These are phyloP conservation scores for Leptopilina clavipes DNA, from an alignment of 1,140 invertebrate genomes.

Conservation along the genomic window DNA sequence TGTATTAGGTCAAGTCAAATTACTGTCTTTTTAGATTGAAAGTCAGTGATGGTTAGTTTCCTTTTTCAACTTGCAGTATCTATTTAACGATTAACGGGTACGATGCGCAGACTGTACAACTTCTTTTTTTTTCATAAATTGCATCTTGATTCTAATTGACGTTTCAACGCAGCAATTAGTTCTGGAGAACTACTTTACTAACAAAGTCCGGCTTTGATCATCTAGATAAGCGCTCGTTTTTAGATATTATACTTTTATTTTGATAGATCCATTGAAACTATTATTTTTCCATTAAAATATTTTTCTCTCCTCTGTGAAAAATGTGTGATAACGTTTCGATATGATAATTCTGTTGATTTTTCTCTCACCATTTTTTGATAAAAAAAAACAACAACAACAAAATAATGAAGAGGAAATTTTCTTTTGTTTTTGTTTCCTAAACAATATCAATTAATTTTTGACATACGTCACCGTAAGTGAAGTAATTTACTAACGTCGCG, in stretches of 20 bases:
- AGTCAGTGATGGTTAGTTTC: constrained; percentile 4
- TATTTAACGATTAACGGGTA: constrained; percentile 31
- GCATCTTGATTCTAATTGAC: constrained; percentile 20
- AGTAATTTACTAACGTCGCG: constrained; percentile 32
- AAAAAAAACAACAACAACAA: no score
- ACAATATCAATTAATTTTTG: constrained; percentile 16
- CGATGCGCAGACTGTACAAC: background rate
- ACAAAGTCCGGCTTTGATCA: background rate
- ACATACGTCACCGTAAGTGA: constrained; percentile 1
- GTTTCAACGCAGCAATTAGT: constrained; percentile 31
- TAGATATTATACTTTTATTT: background rate
- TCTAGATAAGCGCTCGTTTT: background rate
- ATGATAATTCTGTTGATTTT: no score
- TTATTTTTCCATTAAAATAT: background rate
- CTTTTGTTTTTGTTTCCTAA: no score
- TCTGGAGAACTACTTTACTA: constrained; percentile 25
- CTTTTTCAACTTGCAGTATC: background rate
- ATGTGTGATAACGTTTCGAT: no score
- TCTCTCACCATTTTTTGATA: no score
- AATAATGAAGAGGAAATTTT: no score
- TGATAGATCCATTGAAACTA: background rate
- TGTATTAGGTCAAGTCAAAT: constrained; percentile 2
- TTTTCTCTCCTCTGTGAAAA: background rate
- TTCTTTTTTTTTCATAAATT: constrained; percentile 21
- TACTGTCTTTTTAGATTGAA: constrained; percentile 25